Base-by-base conservation (phyloP, 2,888 invertebrate species). In the Diachrysia chrysitis region DNA sequence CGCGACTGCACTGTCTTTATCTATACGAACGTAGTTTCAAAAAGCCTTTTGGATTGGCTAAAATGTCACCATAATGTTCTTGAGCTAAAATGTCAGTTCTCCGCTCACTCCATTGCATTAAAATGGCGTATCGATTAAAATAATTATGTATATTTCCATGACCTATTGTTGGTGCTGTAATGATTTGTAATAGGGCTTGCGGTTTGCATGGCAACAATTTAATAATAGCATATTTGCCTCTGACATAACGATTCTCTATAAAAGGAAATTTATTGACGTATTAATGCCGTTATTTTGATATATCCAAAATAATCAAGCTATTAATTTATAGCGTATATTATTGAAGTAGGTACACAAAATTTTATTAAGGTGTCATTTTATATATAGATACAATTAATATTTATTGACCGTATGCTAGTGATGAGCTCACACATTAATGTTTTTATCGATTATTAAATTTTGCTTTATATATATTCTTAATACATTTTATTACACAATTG, bases 91-190 rank as follows among this genome's bases (percentile, higher is more conserved):
- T 58, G 55, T 58, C 58, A 67, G 51, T 60, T 51, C 21, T 48
- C 7, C 37, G 29, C 14, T 63, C 42, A 51, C 29, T 58, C 64
- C 46, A 57, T 58, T 61, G 70, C 32, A 57, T 62, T 46, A 62
- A 58, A 69, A 70, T 63, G 12, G 67, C 35, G 58, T 66, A 75
- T 74, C 66, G 59, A 71, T 81, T 71, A 68, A 56, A 74, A 72
- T 76, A 63, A 70, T 71, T 62, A 66, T 63, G 56, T 69, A 37
- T 63, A 67, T 65, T 61, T 53, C 75, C 68, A 68, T 75, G 75
- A 78, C 68, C 67, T 71, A 69, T 71, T 67, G 65, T 66, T 66
- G 56, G 55, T 64, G 42, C 42, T 63, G 64, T 70, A 63, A 63
- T 77, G 29, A 58, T 63, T 69, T 66, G 54, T 35, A 62, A 66